Percentiles rank a stretch among this genome's conserved stretches.
These are phyloP conservation scores for Stigmatopora nigra DNA, from an alignment of 2,113 vertebrate species.

Conservation along the genomic window DNA sequence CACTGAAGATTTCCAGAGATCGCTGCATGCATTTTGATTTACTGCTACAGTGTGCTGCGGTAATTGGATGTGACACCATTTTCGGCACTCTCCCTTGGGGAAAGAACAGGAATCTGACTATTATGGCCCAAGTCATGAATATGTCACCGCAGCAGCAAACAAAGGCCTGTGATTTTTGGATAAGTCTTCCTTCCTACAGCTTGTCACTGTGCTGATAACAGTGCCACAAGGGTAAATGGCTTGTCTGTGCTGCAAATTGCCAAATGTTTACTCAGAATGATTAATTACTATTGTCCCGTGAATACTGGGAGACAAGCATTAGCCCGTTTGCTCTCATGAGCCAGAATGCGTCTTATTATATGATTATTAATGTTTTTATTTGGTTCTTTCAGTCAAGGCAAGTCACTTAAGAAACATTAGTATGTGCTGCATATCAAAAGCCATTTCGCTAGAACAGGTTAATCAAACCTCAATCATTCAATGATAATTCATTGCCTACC, in stretches of 20 bases:
- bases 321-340: neutral
- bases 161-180: slow-evolving; percentile 56
- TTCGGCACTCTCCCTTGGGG: slow-evolving; percentile 57
- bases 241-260: slow-evolving; percentile 50
- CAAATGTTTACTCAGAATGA: slow-evolving; percentile 46
- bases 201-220: slow-evolving; percentile 48
- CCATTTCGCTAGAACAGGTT: too few relatives aligned
- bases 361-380: slow-evolving; percentile 16
- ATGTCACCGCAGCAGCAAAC: slow-evolving; percentile 64
- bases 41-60: slow-evolving; percentile 58
- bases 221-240: slow-evolving; percentile 38
- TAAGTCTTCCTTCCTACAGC: slow-evolving; percentile 33
- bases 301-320: neutral
- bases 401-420: too few relatives aligned
- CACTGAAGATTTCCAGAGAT: slow-evolving; percentile 45
- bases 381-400: too few relatives aligned
- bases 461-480: too few relatives aligned
- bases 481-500: too few relatives aligned
- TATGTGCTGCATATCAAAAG: too few relatives aligned
- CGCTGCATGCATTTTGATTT: slow-evolving; percentile 62
- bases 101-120: slow-evolving; percentile 65
- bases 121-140: slow-evolving; percentile 68
- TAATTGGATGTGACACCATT: slow-evolving; percentile 71
- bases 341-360: slow-evolving; percentile 4
- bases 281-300: slow-evolving; percentile 49